Percentiles rank a stretch among this genome's conserved stretches.
Conservation (phyloP, 2,888 invertebrate species). For the Corythucha ciliata region DNA sequence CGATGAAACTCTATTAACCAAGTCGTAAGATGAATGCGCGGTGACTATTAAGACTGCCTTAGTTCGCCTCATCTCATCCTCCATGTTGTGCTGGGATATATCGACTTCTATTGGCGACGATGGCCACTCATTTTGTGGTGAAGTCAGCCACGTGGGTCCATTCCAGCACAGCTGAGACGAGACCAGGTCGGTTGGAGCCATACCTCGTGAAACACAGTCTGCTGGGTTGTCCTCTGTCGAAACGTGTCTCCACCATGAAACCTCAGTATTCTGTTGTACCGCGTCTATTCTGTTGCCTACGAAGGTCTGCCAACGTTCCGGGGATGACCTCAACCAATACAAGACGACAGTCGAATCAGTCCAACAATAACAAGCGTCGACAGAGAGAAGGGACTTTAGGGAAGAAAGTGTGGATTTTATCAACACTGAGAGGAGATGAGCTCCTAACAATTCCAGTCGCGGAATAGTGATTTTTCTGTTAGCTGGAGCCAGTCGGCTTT, state of each 20-base stretch:
- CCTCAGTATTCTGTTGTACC: neutral
- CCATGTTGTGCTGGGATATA: no score
- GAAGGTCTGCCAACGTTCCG: constrained; percentile 16
- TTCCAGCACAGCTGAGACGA: constrained; percentile 24
- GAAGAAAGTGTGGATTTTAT: neutral
- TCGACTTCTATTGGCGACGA: constrained; percentile 8
- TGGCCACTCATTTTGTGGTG: constrained; percentile 7
- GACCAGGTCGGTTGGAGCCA: constrained; percentile 11
- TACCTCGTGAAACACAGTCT: constrained; percentile 34
- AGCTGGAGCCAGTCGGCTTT: constrained; percentile 9
- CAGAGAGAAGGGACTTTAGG: neutral
- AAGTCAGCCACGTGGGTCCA: constrained; percentile 17
- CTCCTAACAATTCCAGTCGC: constrained; percentile 18
- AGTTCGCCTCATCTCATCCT: no score
- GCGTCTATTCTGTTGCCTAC: constrained; percentile 17
- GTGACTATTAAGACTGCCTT: no score
- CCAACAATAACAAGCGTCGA: constrained; percentile 7
- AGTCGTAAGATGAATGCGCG: no score
- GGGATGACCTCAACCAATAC: constrained; percentile 12
- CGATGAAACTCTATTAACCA: no score
- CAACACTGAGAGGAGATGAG: constrained; percentile 7
- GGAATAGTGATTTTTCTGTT: constrained; percentile 15
- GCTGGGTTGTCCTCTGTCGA: constrained; percentile 37
- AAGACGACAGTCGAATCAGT: constrained; percentile 21
- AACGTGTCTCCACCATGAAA: constrained; percentile 19